phyloP scores from a whole-genome alignment of 64 coral and sea anemone genomes.

The Acropora tenuis region DNA sequence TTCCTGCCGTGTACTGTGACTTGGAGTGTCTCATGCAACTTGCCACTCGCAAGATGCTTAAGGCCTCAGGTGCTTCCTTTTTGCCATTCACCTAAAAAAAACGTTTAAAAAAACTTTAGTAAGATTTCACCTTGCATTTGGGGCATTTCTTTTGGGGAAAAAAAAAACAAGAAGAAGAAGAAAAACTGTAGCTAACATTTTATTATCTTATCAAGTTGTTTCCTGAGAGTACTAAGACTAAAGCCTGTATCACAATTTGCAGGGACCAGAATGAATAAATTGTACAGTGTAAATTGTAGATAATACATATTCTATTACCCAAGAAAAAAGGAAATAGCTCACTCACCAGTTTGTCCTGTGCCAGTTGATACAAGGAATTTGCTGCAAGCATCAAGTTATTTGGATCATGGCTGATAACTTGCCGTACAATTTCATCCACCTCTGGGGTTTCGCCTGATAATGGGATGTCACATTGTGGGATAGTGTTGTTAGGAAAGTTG shows the following conservation, averaged over 20 bases:
- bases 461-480: slow-evolving; percentile 30
- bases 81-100: background rate
- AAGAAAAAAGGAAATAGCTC: too few species aligned
- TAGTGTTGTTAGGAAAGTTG: background rate
- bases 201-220: too few species aligned
- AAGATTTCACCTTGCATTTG: background rate
- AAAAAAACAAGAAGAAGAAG: too few species aligned
- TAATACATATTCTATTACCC: too few species aligned
- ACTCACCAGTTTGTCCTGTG: slow-evolving; percentile 28
- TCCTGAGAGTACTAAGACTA: too few species aligned
- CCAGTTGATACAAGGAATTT: slow-evolving; percentile 20
- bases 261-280: too few species aligned
- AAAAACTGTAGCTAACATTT: too few species aligned
- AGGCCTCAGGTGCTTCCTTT: background rate
- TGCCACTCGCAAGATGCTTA: slow-evolving; percentile 43
- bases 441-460: slow-evolving; percentile 64
- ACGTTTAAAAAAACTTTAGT: background rate
- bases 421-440: slow-evolving; percentile 12
- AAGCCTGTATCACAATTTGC: too few species aligned
- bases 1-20: slow-evolving; percentile 62
- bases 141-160: too few species aligned
- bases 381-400: slow-evolving; percentile 11
- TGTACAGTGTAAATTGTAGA: too few species aligned
- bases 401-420: background rate
- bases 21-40: slow-evolving; percentile 68